A percentile compares a stretch with the other conserved stretches of the same genome.
Conservation (phyloP, 2,888 invertebrate species). For the Enchytraeus crypticus region DNA sequence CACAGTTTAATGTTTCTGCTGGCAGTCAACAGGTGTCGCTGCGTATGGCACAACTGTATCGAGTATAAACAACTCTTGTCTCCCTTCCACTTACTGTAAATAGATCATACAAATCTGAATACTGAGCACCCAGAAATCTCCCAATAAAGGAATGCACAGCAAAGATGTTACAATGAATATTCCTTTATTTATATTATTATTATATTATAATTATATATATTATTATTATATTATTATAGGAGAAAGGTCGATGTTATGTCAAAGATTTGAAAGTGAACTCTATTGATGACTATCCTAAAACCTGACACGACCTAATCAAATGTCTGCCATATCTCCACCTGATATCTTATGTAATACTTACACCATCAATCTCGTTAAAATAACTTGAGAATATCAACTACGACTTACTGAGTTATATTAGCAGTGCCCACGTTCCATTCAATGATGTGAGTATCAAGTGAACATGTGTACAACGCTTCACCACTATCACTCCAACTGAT, state of each 20-base stretch:
- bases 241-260: no score
- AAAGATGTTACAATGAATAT: no score
- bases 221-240: no score
- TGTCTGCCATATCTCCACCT: no score
- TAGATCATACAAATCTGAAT: not conserved
- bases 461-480: constrained; percentile 55
- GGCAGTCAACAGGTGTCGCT: constrained; percentile 45
- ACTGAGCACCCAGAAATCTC: not conserved
- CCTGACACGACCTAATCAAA: no score
- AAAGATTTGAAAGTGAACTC: no score
- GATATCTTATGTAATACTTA: no score
- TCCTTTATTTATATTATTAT: no score
- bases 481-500: constrained; percentile 56
- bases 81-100: constrained; percentile 60
- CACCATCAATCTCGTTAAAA: no score
- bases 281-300: no score
- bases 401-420: constrained; percentile 16
- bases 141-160: not conserved
- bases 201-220: no score
- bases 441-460: constrained; percentile 52
- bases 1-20: constrained; percentile 57
- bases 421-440: constrained; percentile 43
- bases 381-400: no score
- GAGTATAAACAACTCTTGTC: constrained; percentile 52
- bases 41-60: constrained; percentile 56